Evolutionary conservation across 2,113 vertebrate species (phyloP), one percentile per base, ranked within the genome.

Genomic region (Halcyon senegalensis): DNA sequence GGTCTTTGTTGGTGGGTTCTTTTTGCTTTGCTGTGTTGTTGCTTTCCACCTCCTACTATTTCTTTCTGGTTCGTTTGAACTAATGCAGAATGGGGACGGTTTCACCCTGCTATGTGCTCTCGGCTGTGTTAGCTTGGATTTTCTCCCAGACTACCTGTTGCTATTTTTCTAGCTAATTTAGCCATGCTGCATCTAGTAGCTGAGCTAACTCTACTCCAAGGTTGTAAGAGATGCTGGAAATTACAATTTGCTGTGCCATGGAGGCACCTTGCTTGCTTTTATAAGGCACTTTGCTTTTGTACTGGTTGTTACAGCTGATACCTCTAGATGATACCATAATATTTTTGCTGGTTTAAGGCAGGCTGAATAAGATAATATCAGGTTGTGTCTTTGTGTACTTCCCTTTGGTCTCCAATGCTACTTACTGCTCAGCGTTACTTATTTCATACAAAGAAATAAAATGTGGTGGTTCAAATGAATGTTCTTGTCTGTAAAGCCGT

Each of bases 381-480:
- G 37, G 18, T 77, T 76, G 50, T 67, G 37, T 58, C 63, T 80
- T 39, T 76, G 31, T 58, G n/a, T 89, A 7, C 13, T 92, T 90
- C 33, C 19, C 33, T 90, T 70, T 56, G 60, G 68, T 70, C 48
- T 69, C 41, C 81, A 73, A 37, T 28, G 37, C 74, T 74, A 21
- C 82, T 84, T 13, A 8, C 15, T 56, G 77, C 43, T 91, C 44
- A 35, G 16, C 16, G 24, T 76, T 90, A n/a, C 35, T 76, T 44
- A 17, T 11, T 81, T 81, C 28, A 25, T 30, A 24, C 28, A 43
- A 67, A 80, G 51, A 51, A 88, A 74, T 75, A 86, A 86, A 88
- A 80, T 66, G 58, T 25, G 89, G 58, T 91, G 33, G 67, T 96
- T 97, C 63, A 83, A 63, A 95, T 91, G 78, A 96, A 77, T 94